Evolutionary conservation across 2,888 invertebrate species (phyloP).

Genomic region (Celastrina argiolus): DNA sequence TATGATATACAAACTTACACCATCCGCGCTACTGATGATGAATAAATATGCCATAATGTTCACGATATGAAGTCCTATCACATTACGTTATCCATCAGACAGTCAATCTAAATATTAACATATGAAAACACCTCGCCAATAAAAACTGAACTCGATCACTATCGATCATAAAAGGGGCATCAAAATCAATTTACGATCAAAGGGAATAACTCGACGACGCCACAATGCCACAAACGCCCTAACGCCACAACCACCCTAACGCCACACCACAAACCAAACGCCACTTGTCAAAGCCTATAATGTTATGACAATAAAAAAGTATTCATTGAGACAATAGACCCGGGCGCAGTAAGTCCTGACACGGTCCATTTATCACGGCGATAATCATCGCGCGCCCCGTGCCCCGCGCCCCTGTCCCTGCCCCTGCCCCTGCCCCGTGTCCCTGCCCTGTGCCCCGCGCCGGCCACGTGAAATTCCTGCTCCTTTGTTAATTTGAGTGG

Average conservation of each 20-base stretch:
- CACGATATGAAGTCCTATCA: neutral
- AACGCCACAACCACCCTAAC: slow-evolving; percentile 41
- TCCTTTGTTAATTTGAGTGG: slow-evolving; percentile 47
- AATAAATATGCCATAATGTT: neutral
- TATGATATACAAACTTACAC: no score
- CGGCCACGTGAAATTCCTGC: slow-evolving; percentile 62
- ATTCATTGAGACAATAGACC: slow-evolving; percentile 77
- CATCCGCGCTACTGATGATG: neutral
- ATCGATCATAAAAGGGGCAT: slow-evolving; percentile 57
- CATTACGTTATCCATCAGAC: slow-evolving; percentile 41
- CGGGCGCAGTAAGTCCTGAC: slow-evolving; percentile 72
- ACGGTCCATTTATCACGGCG: slow-evolving; percentile 71
- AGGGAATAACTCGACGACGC: slow-evolving; percentile 44
- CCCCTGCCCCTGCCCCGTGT: no score
- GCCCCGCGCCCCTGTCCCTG: no score
- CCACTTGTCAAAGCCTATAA: slow-evolving; percentile 68
- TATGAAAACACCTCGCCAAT: slow-evolving; percentile 64
- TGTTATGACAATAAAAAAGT: slow-evolving; percentile 72
- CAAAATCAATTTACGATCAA: slow-evolving; percentile 32
- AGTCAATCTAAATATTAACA: slow-evolving; percentile 62
- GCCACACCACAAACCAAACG: slow-evolving; percentile 62
- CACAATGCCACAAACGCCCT: neutral
- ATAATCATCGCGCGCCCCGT: slow-evolving; percentile 61
- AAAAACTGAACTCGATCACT: slow-evolving; percentile 66
- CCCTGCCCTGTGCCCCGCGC: no score